These are phyloP conservation scores for Hirundo rustica DNA, from an alignment of 2,797 vertebrate genomes.

Conservation along the genomic window DNA sequence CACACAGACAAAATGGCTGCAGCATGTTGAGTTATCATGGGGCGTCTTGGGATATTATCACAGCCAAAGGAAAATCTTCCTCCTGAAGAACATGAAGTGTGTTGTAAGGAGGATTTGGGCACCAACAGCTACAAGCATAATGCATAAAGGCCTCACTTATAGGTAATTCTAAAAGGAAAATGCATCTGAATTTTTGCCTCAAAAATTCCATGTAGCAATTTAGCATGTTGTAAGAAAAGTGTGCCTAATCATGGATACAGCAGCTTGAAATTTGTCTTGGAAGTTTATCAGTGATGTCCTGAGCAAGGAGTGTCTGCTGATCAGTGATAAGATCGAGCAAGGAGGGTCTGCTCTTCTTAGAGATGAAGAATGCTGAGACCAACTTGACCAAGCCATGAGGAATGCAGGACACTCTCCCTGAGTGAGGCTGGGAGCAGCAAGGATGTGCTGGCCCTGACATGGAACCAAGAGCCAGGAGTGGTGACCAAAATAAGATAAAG, in stretches of 20 bases:
- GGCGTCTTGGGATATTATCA: background rate
- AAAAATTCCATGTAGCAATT: background rate
- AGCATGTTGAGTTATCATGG: background rate
- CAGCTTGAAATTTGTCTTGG: background rate
- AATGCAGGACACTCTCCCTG: background rate
- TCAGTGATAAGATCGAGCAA: background rate
- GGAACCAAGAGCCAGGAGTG: background rate
- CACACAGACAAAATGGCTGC: background rate
- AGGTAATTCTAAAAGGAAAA: background rate
- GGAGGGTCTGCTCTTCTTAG: background rate
- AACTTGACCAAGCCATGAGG: background rate
- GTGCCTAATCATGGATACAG: too few relatives aligned
- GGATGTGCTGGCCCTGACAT: background rate
- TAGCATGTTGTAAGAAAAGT: background rate
- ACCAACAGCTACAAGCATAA: fast-evolving
- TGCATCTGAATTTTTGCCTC: background rate
- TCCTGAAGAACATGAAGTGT: background rate
- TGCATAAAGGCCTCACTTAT: background rate
- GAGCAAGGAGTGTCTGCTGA: background rate
- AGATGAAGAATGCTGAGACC: background rate
- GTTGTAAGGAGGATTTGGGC: background rate
- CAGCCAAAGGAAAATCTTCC: background rate
- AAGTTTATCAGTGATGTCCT: background rate
- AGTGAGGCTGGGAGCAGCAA: background rate
- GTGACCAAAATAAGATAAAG: background rate